A percentile compares a stretch with the other conserved stretches of the same genome.
Evolutionary conservation across 92 coral and sea anemone genomes (phyloP).

Genomic region (Palythoa grandis): DNA sequence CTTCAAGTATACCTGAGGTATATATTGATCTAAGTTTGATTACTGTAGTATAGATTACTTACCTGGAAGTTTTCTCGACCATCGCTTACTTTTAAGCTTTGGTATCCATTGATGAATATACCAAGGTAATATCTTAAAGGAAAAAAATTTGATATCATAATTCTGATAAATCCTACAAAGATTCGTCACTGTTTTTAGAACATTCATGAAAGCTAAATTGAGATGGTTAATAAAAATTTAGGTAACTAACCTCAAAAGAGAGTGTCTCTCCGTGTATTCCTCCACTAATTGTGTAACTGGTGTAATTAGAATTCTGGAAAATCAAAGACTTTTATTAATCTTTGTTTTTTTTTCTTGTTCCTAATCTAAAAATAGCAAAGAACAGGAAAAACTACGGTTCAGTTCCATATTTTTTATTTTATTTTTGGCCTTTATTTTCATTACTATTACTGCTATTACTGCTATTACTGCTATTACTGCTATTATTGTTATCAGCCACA

Average conservation of each 20-base stretch:
- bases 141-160: neutral
- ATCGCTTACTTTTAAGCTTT: neutral
- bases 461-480: too few species aligned
- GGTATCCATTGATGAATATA: conserved; percentile 28
- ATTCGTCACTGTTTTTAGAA: neutral
- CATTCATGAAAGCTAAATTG: too few species aligned
- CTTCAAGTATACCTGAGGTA: too few species aligned
- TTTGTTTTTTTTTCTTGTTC: neutral
- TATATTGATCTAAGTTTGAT: neutral
- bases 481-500: too few species aligned
- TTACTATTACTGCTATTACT: too few species aligned
- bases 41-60: conserved; percentile 1
- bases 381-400: too few species aligned
- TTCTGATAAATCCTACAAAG: neutral
- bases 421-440: too few species aligned
- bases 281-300: conserved; percentile 19
- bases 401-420: too few species aligned
- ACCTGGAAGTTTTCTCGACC: neutral
- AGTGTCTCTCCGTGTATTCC: conserved; percentile 20
- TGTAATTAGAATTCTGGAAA: conserved; percentile 7
- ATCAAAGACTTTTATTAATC: neutral
- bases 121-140: neutral
- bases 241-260: neutral
- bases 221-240: neutral
- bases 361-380: too few species aligned